A percentile compares a stretch with the other conserved stretches of the same genome.
Conservation (phyloP, 2,888 invertebrate species). For the Pyrrhosoma nymphula region DNA sequence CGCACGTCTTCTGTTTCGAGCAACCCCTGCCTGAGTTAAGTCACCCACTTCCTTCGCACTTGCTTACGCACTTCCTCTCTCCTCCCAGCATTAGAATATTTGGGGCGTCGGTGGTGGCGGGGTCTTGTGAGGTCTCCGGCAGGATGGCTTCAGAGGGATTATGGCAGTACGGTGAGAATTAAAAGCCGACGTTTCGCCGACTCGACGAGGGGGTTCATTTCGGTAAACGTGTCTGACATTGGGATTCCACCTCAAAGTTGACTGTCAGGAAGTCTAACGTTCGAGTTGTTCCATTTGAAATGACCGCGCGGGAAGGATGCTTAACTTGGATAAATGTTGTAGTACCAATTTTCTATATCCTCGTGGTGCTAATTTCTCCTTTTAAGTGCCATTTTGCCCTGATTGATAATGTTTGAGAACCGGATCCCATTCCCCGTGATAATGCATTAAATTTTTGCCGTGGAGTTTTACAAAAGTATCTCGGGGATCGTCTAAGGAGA, state of each 20-base stretch:
- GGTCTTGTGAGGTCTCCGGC: background rate
- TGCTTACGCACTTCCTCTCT: background rate
- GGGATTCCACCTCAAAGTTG: background rate
- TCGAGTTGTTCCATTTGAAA: background rate
- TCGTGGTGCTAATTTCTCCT: background rate
- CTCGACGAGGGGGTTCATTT: background rate
- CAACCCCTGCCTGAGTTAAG: background rate
- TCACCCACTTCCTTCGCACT: background rate
- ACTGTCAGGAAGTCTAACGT: background rate
- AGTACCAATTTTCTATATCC: background rate
- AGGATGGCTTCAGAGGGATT: constrained; percentile 11
- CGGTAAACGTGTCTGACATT: background rate
- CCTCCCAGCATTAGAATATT: background rate
- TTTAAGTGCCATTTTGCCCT: too few relatives aligned
- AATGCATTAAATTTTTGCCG: too few relatives aligned
- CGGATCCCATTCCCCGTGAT: too few relatives aligned
- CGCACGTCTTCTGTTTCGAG: background rate
- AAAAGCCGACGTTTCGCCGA: background rate
- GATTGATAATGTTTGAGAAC: too few relatives aligned
- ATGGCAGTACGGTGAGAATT: background rate
- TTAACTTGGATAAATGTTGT: background rate
- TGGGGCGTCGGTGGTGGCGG: too few relatives aligned
- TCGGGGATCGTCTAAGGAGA: too few relatives aligned
- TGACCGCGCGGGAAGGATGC: background rate
- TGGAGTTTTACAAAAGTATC: too few relatives aligned